These are phyloP conservation scores for Panopea generosa DNA, from an alignment of 2,888 invertebrate genomes.

Conservation along the genomic window DNA sequence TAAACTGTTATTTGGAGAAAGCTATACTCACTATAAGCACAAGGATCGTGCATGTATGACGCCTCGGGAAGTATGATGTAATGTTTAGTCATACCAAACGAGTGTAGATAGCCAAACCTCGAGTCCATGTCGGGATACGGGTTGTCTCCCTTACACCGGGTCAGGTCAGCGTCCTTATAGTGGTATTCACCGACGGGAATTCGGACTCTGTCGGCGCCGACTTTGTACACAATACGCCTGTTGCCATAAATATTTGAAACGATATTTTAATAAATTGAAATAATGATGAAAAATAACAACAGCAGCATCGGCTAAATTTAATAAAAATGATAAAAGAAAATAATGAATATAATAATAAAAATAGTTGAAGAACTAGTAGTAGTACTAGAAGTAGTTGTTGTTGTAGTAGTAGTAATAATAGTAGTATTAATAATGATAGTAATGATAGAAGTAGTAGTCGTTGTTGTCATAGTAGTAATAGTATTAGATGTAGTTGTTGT, in stretches of 20 bases:
- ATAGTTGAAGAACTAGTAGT: no score
- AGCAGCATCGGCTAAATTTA: no score
- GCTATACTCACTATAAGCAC: constrained; percentile 34
- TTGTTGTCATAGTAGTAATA: no score
- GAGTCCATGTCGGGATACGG: constrained; percentile 31
- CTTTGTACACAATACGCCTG: constrained; percentile 53
- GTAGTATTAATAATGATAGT: no score
- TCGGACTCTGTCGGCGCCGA: constrained; percentile 40
- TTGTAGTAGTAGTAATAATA: not conserved
- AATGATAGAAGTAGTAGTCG: no score
- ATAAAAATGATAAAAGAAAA: no score
- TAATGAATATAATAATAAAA: no score
- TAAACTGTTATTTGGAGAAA: no score
- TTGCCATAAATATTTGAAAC: not conserved
- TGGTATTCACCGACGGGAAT: constrained; percentile 37
- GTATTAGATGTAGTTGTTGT: no score
- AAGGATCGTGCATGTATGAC: constrained; percentile 48
- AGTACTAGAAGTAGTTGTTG: no score
- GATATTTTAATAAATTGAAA: not conserved
- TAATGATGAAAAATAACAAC: not conserved
- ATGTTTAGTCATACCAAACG: constrained; percentile 45
- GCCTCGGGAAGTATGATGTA: constrained; percentile 53
- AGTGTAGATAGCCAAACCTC: constrained; percentile 52
- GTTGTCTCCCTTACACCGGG: constrained; percentile 16
- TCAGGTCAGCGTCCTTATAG: constrained; percentile 35